A percentile compares a stretch with the other conserved stretches of the same genome.
Evolutionary conservation across 2,888 invertebrate genomes (phyloP).

Genomic region (Chaetoderma sp.): DNA sequence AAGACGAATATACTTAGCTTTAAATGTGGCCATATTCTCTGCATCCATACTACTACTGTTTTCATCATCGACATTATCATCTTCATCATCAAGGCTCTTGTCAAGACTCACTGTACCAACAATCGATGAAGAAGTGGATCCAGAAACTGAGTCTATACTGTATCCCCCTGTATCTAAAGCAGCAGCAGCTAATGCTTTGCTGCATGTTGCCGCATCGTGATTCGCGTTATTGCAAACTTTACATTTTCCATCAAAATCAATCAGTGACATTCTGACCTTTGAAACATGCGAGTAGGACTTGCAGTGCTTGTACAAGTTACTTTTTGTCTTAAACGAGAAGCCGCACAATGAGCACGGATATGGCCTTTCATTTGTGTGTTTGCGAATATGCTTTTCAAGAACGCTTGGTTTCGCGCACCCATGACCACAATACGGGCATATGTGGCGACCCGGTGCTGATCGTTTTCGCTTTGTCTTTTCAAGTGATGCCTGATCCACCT

Average conservation of each 20-base stretch:
- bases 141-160: no score
- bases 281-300: slow-evolving; percentile 70
- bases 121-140: no score
- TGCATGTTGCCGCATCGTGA: no score
- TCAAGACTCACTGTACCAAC: no score
- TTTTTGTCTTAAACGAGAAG: slow-evolving; percentile 93
- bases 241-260: no score
- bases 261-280: slow-evolving; percentile 37
- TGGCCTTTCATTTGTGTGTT: slow-evolving; percentile 92
- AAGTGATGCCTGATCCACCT: slow-evolving; percentile 2
- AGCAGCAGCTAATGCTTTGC: no score
- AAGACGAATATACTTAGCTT: no score
- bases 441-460: slow-evolving; percentile 76
- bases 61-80: no score
- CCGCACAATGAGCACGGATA: slow-evolving; percentile 91
- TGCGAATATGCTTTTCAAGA: slow-evolving; percentile 91
- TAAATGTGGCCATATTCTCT: no score
- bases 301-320: slow-evolving; percentile 91
- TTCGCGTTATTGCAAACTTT: no score
- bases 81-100: no score
- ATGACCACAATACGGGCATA: slow-evolving; percentile 89
- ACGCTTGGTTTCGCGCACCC: slow-evolving; percentile 94
- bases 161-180: slow-evolving; percentile 18
- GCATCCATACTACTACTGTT: no score
- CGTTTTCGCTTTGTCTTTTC: slow-evolving; percentile 15